Conservation (phyloP, 2,113 vertebrate species). For the Gadus macrocephalus region DNA sequence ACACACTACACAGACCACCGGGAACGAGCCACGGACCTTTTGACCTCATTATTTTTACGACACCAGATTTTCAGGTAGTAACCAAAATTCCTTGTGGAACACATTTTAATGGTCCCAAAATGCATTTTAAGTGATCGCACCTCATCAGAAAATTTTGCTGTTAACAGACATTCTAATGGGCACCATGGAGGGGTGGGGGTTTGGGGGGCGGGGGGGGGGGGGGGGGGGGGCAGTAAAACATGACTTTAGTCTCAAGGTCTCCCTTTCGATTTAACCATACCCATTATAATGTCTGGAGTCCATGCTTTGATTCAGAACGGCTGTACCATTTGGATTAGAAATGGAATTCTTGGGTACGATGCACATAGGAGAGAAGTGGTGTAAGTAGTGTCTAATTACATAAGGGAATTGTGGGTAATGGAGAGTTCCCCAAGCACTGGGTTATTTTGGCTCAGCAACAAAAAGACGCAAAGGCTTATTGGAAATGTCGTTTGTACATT, state of each 20-base stretch:
- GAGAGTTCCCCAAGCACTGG: conserved; percentile 34
- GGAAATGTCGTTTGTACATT: too few relatives aligned
- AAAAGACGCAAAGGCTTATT: neutral
- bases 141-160: conserved; percentile 30
- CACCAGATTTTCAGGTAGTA: conserved; percentile 35
- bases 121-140: conserved; percentile 32
- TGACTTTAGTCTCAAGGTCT: conserved; percentile 7
- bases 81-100: conserved; percentile 18
- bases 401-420: conserved; percentile 50
- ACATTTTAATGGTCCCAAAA: conserved; percentile 25
- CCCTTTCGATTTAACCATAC: conserved; percentile 1
- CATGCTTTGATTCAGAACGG: conserved; percentile 34
- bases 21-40: conserved; percentile 34
- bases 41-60: conserved; percentile 66
- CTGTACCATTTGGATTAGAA: conserved; percentile 36
- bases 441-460: conserved; percentile 6
- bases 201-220: neutral
- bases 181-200: neutral
- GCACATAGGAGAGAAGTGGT: conserved; percentile 29
- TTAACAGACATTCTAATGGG: conserved; percentile 30
- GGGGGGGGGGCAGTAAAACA: conserved; percentile 6
- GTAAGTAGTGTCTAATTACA: conserved; percentile 50
- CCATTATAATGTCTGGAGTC: conserved; percentile 21
- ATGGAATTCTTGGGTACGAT: conserved; percentile 24
- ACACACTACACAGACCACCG: conserved; percentile 47